Evolutionary conservation across 2,797 vertebrate species (phyloP).

Genomic region (Sebastolobus alascanus): DNA sequence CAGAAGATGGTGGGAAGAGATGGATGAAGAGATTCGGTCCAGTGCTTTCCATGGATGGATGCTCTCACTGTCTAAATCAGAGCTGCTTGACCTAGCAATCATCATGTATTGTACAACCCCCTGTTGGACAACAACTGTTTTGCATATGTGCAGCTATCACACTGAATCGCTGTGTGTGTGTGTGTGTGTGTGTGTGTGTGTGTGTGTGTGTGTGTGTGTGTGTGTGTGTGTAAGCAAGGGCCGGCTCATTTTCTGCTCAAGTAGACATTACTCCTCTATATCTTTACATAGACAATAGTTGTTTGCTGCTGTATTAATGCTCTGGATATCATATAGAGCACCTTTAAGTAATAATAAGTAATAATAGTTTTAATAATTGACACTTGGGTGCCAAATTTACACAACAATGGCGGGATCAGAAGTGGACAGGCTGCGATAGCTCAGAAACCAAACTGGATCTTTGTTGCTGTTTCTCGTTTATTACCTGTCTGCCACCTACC

Average conservation of each 20-base stretch:
- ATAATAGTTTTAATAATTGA: too few relatives aligned
- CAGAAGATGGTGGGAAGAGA: neutral
- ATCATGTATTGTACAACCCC: neutral
- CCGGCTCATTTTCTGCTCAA: too few relatives aligned
- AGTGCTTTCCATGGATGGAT: conserved; percentile 39
- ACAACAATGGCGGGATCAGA: neutral
- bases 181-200: too few relatives aligned
- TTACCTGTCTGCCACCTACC: conserved; percentile 3
- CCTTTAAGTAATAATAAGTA: too few relatives aligned
- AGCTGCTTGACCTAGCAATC: conserved; percentile 49
- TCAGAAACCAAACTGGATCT: conserved; percentile 9
- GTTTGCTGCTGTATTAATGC: too few relatives aligned
- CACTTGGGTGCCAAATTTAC: neutral
- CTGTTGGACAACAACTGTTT: conserved; percentile 12
- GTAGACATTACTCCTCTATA: too few relatives aligned
- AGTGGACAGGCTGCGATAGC: neutral
- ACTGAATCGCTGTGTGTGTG: conserved; percentile 11
- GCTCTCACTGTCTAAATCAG: conserved; percentile 13
- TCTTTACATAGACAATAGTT: too few relatives aligned
- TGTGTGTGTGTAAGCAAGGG: too few relatives aligned
- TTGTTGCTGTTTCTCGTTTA: conserved; percentile 3
- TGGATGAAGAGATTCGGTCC: neutral
- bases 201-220: too few relatives aligned
- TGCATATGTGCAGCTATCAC: conserved; percentile 19
- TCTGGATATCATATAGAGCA: too few relatives aligned